Conservation (phyloP, 2,888 invertebrate genomes). For the Apamea crenata region DNA sequence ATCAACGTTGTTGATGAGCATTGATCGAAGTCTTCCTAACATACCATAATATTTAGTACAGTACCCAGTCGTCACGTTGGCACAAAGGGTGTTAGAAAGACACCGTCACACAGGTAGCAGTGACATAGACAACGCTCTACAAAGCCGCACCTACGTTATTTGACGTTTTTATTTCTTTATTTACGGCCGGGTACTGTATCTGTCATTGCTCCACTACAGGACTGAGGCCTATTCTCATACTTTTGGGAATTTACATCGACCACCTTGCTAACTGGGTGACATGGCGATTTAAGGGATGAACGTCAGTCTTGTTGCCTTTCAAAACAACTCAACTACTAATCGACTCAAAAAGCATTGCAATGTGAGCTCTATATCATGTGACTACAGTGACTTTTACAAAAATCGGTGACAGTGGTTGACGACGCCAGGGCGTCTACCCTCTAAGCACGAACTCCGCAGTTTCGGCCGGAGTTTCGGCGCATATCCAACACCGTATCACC, state of each 20-base stretch:
- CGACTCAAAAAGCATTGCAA: background rate
- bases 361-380: background rate
- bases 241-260: background rate
- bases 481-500: too few relatives aligned
- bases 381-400: background rate
- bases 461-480: too few relatives aligned
- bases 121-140: conserved; percentile 12
- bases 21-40: background rate
- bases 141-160: conserved; percentile 5
- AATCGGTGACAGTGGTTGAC: background rate
- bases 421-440: background rate
- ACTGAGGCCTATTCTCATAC: background rate
- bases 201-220: background rate
- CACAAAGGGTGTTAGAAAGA: conserved; percentile 10
- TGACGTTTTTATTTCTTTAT: background rate
- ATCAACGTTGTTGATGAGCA: background rate
- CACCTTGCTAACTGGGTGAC: background rate
- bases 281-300: background rate
- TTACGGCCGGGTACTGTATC: conserved; percentile 28
- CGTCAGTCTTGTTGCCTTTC: too few relatives aligned
- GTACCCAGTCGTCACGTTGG: conserved; percentile 12
- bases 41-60: conserved; percentile 4
- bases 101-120: background rate
- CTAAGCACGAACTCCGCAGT: too few relatives aligned
- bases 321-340: background rate